phyloP scores from a whole-genome alignment of 2,797 vertebrate species.

The Diglossa cyanea region DNA sequence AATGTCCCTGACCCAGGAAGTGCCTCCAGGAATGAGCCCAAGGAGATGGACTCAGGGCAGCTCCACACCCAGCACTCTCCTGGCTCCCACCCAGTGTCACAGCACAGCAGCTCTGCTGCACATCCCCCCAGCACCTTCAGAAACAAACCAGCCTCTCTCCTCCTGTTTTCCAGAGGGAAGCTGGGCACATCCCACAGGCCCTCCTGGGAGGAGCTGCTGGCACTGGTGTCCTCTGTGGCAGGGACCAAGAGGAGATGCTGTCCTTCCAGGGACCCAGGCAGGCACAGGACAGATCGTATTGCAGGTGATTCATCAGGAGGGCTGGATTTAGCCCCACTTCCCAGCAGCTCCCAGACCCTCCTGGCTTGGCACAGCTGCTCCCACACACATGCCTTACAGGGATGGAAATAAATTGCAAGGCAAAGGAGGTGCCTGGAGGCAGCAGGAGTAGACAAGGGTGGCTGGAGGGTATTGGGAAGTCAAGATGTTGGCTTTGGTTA shows the following conservation, averaged over 20 bases:
- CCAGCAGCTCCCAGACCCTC: not conserved
- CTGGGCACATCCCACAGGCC: not conserved
- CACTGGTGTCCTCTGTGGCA: not conserved
- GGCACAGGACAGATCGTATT: not conserved
- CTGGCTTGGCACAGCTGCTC: not conserved
- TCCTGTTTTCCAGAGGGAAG: not conserved
- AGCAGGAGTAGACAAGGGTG: not conserved
- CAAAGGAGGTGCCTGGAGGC: not conserved
- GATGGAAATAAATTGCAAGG: not conserved
- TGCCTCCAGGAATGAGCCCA: not conserved
- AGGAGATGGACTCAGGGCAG: not conserved
- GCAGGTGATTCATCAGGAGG: not conserved
- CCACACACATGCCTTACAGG: not conserved
- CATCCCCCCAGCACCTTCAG: not conserved
- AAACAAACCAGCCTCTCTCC: not conserved
- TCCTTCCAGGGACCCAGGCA: not conserved
- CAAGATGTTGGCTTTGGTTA: not conserved
- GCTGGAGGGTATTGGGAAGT: not conserved
- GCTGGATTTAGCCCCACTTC: conserved; percentile 36
- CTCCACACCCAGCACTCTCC: not conserved
- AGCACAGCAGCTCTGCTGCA: fast-evolving
- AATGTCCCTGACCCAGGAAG: not conserved
- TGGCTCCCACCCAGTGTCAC: fast-evolving
- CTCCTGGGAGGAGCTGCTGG: not conserved
- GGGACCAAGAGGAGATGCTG: not conserved